Base-by-base conservation (phyloP, 2,888 invertebrate species). In the Drosophila falleni region DNA sequence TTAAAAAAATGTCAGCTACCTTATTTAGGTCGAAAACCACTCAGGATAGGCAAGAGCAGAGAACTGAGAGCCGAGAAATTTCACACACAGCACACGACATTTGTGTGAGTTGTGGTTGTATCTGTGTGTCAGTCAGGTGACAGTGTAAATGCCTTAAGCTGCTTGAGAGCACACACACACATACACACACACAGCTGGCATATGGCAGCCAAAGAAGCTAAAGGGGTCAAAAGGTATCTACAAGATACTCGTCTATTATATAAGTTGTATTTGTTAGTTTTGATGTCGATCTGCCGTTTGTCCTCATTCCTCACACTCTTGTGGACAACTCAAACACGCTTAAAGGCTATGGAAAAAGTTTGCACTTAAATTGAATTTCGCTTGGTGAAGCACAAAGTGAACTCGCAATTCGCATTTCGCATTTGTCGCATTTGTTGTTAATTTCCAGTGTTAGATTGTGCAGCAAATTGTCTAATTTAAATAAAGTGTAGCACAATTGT, bases 21-120 rank as follows among this genome's bases (percentile, higher is more conserved):
- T 56, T 73, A 84, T 84, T 82, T 82, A 70, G 84, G 88, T 85
- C 88, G 75, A 83, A 78, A 78, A 86, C 87, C 83, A 88, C 84
- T 84, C 83, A 84, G 76, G 23, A 64, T 68, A 74, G 83, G 69
- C 80, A 66, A 73, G 69, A 70, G 58, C 61, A 54, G 61, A 47
- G 26, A 58, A 35, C 33, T 23, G 46, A 58, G 26, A 58, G 37
- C 58, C 37, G 55, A 58, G 58, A 66, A 61, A 67, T 71, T 74
- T 56, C 51, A 51, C 58, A 64, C 53, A 65, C 46, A 47, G 33
- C 46, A 58, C 55, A 31, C 31, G 31, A 9, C 26, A 29, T 46
- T 35, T 56, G 50, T 59, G 46, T 44, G 46, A 50, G 56, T 65
- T 55, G 54, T 49, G 29, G 46, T 39, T 65, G 53, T 76, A 11